These are phyloP conservation scores for Edolisoma coerulescens DNA, from an alignment of 2,113 vertebrate species.

Conservation along the genomic window DNA sequence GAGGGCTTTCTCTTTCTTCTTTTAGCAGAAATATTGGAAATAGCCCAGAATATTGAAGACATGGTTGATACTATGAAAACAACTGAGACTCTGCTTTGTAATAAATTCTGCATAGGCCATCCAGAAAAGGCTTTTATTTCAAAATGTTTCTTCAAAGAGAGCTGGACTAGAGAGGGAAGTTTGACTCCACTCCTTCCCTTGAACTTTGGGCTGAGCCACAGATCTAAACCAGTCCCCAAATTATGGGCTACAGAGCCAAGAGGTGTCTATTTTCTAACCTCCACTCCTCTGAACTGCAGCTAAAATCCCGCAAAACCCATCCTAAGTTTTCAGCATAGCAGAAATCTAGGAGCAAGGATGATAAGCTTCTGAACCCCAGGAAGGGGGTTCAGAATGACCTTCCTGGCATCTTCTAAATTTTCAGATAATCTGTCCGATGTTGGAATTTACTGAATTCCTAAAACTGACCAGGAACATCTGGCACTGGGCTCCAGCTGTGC, in stretches of 20 bases:
- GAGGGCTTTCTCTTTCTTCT: not conserved
- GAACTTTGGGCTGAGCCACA: not conserved
- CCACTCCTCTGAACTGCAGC: not conserved
- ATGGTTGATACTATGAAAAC: not conserved
- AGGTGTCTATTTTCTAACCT: constrained; percentile 28
- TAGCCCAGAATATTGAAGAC: not conserved
- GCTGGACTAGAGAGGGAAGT: not conserved
- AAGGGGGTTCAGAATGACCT: not conserved
- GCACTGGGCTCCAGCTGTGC: not conserved
- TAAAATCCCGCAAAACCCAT: not conserved
- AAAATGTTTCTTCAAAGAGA: not conserved
- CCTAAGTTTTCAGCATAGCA: not conserved
- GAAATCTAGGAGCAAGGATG: not conserved
- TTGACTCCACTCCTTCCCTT: not conserved
- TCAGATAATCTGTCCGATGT: not conserved
- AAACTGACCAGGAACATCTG: not conserved
- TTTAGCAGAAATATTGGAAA: not conserved
- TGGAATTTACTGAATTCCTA: not conserved
- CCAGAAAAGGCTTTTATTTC: not conserved
- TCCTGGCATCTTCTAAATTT: not conserved
- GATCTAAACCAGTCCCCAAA: not conserved
- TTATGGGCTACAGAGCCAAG: constrained; percentile 27
- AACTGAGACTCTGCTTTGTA: not conserved
- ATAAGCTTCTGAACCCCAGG: not conserved
- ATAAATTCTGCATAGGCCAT: not conserved